These are phyloP conservation scores for Siderastrea radians DNA, from an alignment of 92 coral and sea anemone species.

Conservation along the genomic window DNA sequence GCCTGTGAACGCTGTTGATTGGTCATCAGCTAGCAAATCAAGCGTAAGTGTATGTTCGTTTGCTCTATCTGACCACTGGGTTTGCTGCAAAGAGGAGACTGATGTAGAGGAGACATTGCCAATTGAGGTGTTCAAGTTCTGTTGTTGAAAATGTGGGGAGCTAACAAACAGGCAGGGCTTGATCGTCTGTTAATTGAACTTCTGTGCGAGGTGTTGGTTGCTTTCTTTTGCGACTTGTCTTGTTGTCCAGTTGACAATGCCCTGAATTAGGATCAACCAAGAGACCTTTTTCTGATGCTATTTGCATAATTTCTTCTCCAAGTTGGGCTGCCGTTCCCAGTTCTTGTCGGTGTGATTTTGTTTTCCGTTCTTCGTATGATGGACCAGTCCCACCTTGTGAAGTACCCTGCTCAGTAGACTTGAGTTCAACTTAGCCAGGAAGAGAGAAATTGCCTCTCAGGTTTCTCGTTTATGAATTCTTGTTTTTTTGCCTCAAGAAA, in stretches of 20 bases:
- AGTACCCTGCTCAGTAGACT: conserved; percentile 15
- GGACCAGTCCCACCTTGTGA: conserved; percentile 49
- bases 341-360: conserved; percentile 24
- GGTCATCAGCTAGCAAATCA: too few species aligned
- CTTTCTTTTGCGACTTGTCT: conserved; percentile 37
- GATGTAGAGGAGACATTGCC: not conserved
- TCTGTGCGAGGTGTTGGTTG: conserved; percentile 15
- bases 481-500: conserved; percentile 13
- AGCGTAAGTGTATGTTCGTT: not conserved
- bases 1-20: conserved; percentile 5
- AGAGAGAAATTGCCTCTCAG: conserved; percentile 48
- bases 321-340: conserved; percentile 29
- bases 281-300: conserved; percentile 35
- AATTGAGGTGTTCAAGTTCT: not conserved
- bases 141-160: conserved; percentile 26
- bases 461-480: conserved; percentile 40
- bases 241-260: conserved; percentile 29
- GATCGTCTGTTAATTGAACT: conserved; percentile 18
- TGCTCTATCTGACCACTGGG: conserved; percentile 28
- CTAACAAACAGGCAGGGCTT: conserved; percentile 26
- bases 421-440: conserved; percentile 24
- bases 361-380: conserved; percentile 22
- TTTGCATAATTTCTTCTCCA: conserved; percentile 26
- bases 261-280: conserved; percentile 41
- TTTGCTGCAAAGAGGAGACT: conserved; percentile 31